These are phyloP conservation scores for Orthosia gracilis DNA, from an alignment of 2,888 invertebrate species.

Conservation along the genomic window DNA sequence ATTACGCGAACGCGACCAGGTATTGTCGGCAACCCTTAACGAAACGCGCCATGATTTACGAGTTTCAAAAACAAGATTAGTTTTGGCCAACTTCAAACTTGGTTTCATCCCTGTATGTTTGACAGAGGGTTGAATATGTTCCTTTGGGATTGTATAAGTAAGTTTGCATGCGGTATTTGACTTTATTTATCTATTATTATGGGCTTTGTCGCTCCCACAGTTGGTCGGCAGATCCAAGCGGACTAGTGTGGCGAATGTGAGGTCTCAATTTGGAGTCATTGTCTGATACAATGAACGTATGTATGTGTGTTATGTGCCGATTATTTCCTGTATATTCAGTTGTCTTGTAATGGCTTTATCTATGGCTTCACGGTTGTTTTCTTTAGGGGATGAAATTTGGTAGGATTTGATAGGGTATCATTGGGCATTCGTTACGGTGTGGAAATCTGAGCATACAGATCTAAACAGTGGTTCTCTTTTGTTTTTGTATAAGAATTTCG, in stretches of 20 bases:
- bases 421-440: constrained; percentile 33
- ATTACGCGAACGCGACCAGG: constrained; percentile 67
- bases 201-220: constrained; percentile 80
- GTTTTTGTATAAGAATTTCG: neutral
- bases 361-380: constrained; percentile 59
- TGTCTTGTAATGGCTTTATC: constrained; percentile 61
- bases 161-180: constrained; percentile 76
- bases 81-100: constrained; percentile 16
- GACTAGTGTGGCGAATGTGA: constrained; percentile 85
- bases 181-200: constrained; percentile 84
- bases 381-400: constrained; percentile 50
- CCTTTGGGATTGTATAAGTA: constrained; percentile 20
- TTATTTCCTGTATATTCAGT: constrained; percentile 59
- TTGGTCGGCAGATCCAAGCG: constrained; percentile 71
- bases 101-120: constrained; percentile 7
- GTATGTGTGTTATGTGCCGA: constrained; percentile 64
- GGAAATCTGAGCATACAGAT: constrained; percentile 25
- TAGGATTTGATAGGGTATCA: constrained; percentile 47
- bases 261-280: constrained; percentile 88
- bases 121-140: constrained; percentile 36
- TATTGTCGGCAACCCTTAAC: constrained; percentile 74
- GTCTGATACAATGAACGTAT: constrained; percentile 74
- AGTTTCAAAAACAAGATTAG: constrained; percentile 47
- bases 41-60: constrained; percentile 74
- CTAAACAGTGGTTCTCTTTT: constrained; percentile 1